phyloP scores from a whole-genome alignment of 2,113 vertebrate species.

The Pongo pygmaeus region DNA sequence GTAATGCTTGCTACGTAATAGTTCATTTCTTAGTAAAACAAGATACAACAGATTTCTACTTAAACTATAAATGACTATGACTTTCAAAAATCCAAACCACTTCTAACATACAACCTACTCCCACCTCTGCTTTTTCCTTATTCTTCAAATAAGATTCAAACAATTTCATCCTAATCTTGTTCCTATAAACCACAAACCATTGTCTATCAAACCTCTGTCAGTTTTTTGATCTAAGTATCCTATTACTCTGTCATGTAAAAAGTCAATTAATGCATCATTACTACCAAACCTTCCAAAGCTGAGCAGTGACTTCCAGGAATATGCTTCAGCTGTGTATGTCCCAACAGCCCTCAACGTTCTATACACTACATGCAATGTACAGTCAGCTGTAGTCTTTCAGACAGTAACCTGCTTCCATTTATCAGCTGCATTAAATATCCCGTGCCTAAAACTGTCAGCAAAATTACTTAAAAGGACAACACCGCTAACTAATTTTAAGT shows the following conservation, averaged over 20 bases:
- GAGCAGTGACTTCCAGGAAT: constrained; percentile 75
- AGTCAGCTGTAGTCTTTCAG: constrained; percentile 55
- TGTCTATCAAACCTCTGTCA: constrained; percentile 65
- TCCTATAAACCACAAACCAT: constrained; percentile 50
- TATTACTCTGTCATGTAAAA: constrained; percentile 77
- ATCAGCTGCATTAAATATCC: constrained; percentile 35
- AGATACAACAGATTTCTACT: constrained; percentile 61
- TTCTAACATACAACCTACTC: neutral
- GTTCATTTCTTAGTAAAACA: constrained; percentile 72
- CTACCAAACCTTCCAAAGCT: constrained; percentile 69
- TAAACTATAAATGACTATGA: neutral
- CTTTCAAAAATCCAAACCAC: neutral
- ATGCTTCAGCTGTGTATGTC: constrained; percentile 42
- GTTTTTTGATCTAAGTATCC: constrained; percentile 66
- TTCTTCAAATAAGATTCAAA: constrained; percentile 36
- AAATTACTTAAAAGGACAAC: constrained; percentile 59
- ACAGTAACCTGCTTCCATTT: neutral
- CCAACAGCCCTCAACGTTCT: constrained; percentile 58
- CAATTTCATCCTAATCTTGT: constrained; percentile 38
- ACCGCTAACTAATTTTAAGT: constrained; percentile 39
- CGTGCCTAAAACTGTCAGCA: constrained; percentile 32
- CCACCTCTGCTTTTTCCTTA: neutral
- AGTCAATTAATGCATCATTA: constrained; percentile 82
- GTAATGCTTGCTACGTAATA: constrained; percentile 57
- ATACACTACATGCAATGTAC: constrained; percentile 14